phyloP scores from a whole-genome alignment of 2,888 invertebrate species.

The Eurois occulta region DNA sequence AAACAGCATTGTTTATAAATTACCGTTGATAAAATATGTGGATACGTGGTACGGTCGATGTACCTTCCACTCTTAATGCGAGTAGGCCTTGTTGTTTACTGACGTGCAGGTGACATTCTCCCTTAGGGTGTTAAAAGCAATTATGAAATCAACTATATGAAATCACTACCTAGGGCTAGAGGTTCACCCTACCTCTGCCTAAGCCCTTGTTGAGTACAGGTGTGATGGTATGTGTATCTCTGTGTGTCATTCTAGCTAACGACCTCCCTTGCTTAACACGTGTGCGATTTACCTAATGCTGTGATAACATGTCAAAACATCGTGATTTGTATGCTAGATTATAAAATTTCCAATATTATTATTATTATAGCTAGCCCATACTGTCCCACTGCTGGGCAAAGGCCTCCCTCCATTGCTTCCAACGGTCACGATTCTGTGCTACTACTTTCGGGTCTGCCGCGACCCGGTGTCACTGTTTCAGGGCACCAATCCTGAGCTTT shows the following conservation, averaged over 20 bases:
- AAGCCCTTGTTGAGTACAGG: background rate
- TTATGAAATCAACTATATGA: background rate
- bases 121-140: background rate
- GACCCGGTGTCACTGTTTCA: no score
- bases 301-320: background rate
- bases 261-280: background rate
- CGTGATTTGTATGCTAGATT: no score
- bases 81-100: no score
- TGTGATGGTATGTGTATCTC: background rate
- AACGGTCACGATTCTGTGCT: no score
- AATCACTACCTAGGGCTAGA: background rate
- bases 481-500: no score
- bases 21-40: no score
- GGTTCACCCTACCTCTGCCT: background rate
- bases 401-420: no score
- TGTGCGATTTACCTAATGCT: background rate
- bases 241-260: background rate
- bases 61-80: background rate
- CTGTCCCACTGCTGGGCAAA: no score
- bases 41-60: background rate
- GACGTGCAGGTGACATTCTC: background rate
- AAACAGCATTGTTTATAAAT: no score
- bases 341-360: no score
- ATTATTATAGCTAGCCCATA: no score
- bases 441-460: no score